Evolutionary conservation across 2,797 vertebrate species (phyloP).

Genomic region (Nyctalus aviator): DNA sequence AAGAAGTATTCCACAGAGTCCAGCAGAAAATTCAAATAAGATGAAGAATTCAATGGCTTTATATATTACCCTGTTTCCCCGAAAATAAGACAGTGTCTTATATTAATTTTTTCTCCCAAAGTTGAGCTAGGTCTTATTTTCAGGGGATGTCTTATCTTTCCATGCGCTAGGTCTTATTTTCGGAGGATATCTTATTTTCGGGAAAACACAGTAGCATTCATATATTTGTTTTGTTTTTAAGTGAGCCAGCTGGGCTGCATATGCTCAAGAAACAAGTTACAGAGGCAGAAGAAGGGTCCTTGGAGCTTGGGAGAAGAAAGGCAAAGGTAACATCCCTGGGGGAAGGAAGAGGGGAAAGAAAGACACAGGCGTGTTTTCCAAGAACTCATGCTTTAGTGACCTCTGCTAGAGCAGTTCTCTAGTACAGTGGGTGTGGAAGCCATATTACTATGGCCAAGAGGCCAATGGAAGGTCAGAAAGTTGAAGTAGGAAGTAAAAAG

Average conservation of each 20-base stretch:
- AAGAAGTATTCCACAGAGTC: conserved; percentile 3
- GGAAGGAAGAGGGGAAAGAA: not conserved
- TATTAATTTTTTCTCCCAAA: too few species aligned
- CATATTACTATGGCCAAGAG: not conserved
- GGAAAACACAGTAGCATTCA: not conserved
- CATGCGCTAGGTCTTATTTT: too few species aligned
- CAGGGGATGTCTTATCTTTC: too few species aligned
- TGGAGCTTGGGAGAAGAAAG: not conserved
- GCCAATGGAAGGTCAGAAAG: conserved; percentile 34
- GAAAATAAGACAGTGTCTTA: too few species aligned
- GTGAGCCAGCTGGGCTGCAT: not conserved
- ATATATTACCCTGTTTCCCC: too few species aligned
- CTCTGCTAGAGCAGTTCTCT: conserved; percentile 15
- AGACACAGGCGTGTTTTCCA: not conserved
- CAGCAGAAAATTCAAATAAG: not conserved
- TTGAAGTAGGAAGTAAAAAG: conserved; percentile 39
- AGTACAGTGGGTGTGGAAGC: not conserved
- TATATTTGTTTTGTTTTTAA: not conserved
- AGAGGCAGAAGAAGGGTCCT: not conserved
- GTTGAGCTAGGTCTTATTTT: too few species aligned
- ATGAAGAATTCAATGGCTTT: conserved; percentile 18
- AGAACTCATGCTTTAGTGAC: not conserved
- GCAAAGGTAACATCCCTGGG: not conserved
- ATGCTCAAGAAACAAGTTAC: not conserved
- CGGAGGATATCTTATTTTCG: too few species aligned